phyloP scores from a whole-genome alignment of 2,113 vertebrate species.

The Scatophagus argus region DNA sequence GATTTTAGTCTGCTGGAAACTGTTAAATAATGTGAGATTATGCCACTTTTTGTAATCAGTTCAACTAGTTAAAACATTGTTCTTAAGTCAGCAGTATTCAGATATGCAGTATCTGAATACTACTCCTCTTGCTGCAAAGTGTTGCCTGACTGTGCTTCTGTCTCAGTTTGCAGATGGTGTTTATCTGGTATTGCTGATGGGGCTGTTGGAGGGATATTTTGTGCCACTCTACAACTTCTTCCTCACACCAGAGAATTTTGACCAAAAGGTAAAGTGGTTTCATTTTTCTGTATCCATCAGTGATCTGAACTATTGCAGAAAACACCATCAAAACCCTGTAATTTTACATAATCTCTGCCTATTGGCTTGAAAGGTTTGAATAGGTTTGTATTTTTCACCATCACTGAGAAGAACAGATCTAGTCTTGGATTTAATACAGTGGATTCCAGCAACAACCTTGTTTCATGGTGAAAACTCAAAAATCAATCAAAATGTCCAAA shows the following conservation, averaged over 20 bases:
- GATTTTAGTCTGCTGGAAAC: background rate
- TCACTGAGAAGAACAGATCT: background rate
- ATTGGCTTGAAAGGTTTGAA: background rate
- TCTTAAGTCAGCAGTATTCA: background rate
- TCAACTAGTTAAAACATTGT: background rate
- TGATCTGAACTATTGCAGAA: background rate
- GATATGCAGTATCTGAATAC: no score
- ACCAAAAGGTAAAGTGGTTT: constrained; percentile 90
- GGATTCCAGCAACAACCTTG: background rate
- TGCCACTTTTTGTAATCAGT: background rate
- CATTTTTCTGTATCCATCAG: background rate
- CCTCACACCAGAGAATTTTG: constrained; percentile 97
- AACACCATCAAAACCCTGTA: background rate
- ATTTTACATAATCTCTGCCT: background rate
- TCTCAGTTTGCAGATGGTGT: constrained; percentile 98
- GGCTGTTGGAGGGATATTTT: constrained; percentile 96
- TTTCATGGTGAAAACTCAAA: background rate
- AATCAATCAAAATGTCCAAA: background rate
- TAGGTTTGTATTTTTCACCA: background rate
- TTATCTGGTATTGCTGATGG: constrained; percentile 97
- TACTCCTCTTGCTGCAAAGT: no score
- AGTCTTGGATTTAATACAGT: background rate
- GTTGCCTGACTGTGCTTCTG: background rate
- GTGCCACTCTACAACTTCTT: constrained; percentile 98
- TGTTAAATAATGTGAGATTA: background rate